phyloP scores from a whole-genome alignment of 2,797 vertebrate genomes.

The Epinephelus malabaricus region DNA sequence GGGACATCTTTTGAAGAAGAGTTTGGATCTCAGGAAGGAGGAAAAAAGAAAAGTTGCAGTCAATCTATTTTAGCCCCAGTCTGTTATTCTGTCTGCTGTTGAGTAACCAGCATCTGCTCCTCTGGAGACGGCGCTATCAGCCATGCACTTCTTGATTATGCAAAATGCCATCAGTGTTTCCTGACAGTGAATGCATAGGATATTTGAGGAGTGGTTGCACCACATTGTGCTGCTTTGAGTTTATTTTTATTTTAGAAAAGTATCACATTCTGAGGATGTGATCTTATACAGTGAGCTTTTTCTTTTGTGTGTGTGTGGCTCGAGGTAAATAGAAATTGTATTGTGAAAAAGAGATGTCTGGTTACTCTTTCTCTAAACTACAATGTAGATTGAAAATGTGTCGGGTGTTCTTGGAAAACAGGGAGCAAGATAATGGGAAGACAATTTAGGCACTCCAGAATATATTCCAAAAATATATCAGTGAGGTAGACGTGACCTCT shows the following conservation, averaged over 20 bases:
- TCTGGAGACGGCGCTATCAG: constrained; percentile 75
- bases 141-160: constrained; percentile 74
- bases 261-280: neutral
- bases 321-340: neutral
- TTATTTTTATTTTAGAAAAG: neutral
- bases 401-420: too few relatives aligned
- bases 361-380: too few relatives aligned
- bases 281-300: neutral
- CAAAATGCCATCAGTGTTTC: constrained; percentile 79
- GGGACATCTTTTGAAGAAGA: constrained; percentile 77
- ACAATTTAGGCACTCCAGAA: too few relatives aligned
- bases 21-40: constrained; percentile 79
- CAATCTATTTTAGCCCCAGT: constrained; percentile 82
- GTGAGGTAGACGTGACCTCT: too few relatives aligned
- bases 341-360: neutral
- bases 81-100: constrained; percentile 84
- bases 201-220: constrained; percentile 46
- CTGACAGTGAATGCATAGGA: constrained; percentile 63
- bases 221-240: constrained; percentile 20
- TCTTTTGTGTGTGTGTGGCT: neutral
- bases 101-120: constrained; percentile 82
- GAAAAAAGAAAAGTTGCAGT: constrained; percentile 69
- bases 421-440: too few relatives aligned
- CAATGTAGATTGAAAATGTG: too few relatives aligned
- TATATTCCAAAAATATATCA: too few relatives aligned